Conservation (phyloP, 2,797 vertebrate genomes). For the Dallia pectoralis region DNA sequence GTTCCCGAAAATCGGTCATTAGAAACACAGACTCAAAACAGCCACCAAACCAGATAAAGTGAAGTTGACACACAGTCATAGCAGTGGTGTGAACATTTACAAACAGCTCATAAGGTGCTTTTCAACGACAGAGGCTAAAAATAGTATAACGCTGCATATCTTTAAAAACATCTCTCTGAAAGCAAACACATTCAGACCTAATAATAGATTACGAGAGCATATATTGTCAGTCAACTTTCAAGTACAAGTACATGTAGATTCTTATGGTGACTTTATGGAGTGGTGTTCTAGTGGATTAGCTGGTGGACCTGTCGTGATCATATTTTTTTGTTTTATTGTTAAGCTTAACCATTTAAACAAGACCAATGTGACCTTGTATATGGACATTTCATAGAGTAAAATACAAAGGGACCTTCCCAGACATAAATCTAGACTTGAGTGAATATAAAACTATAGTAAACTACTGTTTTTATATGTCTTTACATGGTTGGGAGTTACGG, state of each 20-base stretch:
- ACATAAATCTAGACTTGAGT: no score
- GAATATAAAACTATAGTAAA: no score
- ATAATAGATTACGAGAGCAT: not conserved
- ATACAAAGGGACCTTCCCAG: no score
- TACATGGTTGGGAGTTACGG: no score
- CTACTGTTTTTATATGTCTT: no score
- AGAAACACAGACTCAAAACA: slow-evolving; percentile 15
- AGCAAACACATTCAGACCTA: not conserved
- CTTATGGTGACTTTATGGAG: no score
- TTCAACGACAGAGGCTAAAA: slow-evolving; percentile 21
- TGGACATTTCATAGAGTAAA: no score
- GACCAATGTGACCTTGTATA: no score
- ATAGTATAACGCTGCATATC: slow-evolving; percentile 26
- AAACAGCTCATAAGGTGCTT: slow-evolving; percentile 4
- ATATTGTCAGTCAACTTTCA: not conserved
- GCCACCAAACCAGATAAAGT: slow-evolving; percentile 18
- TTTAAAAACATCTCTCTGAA: slow-evolving; percentile 11
- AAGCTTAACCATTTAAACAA: no score
- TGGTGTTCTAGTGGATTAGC: no score
- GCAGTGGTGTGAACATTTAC: slow-evolving; percentile 9
- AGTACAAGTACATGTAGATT: not conserved
- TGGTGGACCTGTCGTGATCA: no score
- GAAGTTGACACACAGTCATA: slow-evolving; percentile 4
- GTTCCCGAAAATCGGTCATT: not conserved
- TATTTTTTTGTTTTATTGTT: no score